Evolutionary conservation across 2,888 invertebrate species (phyloP).

Genomic region (Rhodophaea formosa): DNA sequence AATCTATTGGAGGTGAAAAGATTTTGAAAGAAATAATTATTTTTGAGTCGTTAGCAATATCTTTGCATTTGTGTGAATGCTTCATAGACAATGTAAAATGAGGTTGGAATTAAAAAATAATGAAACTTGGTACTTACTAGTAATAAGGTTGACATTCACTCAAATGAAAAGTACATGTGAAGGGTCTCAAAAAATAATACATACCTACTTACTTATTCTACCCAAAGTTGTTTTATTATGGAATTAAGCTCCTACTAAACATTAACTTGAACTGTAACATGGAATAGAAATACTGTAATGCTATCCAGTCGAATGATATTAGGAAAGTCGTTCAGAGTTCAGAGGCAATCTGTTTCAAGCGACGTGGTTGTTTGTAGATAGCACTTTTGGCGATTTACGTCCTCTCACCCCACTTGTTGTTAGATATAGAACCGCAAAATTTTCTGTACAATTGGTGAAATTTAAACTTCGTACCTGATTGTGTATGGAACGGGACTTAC

Average conservation of each 20-base stretch:
- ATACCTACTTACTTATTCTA: slow-evolving; percentile 7
- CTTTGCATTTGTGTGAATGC: too few relatives aligned
- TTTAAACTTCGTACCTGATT: too few relatives aligned
- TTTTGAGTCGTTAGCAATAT: too few relatives aligned
- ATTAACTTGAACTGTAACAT: neutral
- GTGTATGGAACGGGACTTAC: too few relatives aligned
- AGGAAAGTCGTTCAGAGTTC: neutral
- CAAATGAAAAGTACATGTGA: neutral
- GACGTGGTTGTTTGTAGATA: slow-evolving; percentile 6
- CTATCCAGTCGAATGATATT: neutral
- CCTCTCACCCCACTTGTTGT: slow-evolving; percentile 7
- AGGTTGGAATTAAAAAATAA: too few relatives aligned
- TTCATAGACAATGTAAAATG: too few relatives aligned
- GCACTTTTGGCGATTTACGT: neutral
- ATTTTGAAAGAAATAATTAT: too few relatives aligned
- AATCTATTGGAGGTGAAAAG: too few relatives aligned
- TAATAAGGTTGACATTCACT: too few relatives aligned
- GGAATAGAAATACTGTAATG: neutral
- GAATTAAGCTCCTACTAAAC: neutral
- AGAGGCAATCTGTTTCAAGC: neutral
- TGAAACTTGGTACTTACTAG: too few relatives aligned
- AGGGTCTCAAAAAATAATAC: neutral
- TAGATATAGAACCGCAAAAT: too few relatives aligned
- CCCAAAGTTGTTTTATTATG: neutral
- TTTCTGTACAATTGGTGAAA: too few relatives aligned